Evolutionary conservation across 2,797 vertebrate genomes (phyloP), one percentile per base, ranked within the genome.

Genomic region (Silurus aristotelis): DNA sequence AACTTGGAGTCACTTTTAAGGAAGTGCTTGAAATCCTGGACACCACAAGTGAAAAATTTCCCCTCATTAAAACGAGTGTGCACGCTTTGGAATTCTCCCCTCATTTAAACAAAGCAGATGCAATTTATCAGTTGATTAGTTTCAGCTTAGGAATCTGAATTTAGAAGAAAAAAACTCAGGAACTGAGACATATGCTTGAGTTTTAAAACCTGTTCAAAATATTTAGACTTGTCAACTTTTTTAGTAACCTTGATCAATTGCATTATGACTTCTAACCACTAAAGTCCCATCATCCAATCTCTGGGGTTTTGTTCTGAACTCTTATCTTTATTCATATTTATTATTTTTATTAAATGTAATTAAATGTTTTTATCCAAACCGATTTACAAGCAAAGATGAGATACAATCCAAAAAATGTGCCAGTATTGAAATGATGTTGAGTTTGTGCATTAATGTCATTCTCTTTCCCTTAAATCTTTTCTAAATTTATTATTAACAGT

Each of bases 101-200:
- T n/a, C 56, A 78, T 78, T 78, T 78, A 78, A 78, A 60, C 75
- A 31, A 38, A 61, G 75, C 19, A 61, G 56, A 61, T 78, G 38
- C 10, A 61, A 61, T 78, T 60, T 60, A 60, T 77, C 31, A 22
- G 17, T 60, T 77, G 27, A 38, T 77, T 77, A 60, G 25, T 17
- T 60, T 58, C 55, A 38, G 55, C 48, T 60, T 38, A 22, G 56
- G 38, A 27, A 61, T 38, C 56, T 60, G 55, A 60, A 38, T 77
- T 38, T 20, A 19, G 8, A 8, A 77, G 38, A 55, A 38, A 55
- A 61, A 78, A 78, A 60, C 56, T 75, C n/a, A n/a, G 27, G 52
- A 46, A 48, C 71, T 31, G 48, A 76, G 72, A 27, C 17, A 8
- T 22, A 55, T 15, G 14, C 12, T 73, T 3, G 46, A 15, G 71